Evolutionary conservation across 2,888 invertebrate genomes (phyloP), one percentile per base, ranked within the genome.

Genomic region (Pandemis cinnamomeana): DNA sequence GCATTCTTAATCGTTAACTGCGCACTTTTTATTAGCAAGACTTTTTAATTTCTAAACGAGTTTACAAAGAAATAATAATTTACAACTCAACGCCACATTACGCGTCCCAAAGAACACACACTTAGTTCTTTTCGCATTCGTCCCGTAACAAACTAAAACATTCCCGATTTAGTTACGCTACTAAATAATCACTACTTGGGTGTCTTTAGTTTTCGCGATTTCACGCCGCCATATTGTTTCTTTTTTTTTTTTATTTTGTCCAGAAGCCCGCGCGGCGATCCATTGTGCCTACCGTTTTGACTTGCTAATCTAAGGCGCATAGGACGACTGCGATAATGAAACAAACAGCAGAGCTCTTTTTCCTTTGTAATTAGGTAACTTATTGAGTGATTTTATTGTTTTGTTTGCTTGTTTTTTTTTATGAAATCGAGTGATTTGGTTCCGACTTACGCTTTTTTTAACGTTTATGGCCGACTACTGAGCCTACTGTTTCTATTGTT

Each of bases 181-280:
- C 81, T 77, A 77, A 75, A 78, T 78, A 66, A 75, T 77, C 77
- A 82, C 91, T 82, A 84, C 90, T 88, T 89, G 91, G 91, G 91
- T 88, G 92, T 91, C 88, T 85, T 84, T 85, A 81, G 82, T 91
- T 91, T 90, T 90, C 89, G 89, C 87, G 91, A 84, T 81, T 83
- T 89, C 86, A 88, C 84, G 81, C 82, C 71, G 77, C 77, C 79
- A 79, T 83, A 82, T 86, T 85, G 81, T 86, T 80, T 80, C 82
- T 80, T 79, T 82, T 84, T 83, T 36, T 86, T 55, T 48, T 80
- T 81, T 71, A 83, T 81, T 82, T 84, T 83, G 83, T 84, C 77
- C 80, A 79, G 80, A 82, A 76, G 83, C 80, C 78, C 83, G 78
- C 84, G 82, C 83, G 80, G 80, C 81, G 81, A 79, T 77, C 80